Evolutionary conservation across 2,113 vertebrate species (phyloP).

Genomic region (Alexandromys fortis): DNA sequence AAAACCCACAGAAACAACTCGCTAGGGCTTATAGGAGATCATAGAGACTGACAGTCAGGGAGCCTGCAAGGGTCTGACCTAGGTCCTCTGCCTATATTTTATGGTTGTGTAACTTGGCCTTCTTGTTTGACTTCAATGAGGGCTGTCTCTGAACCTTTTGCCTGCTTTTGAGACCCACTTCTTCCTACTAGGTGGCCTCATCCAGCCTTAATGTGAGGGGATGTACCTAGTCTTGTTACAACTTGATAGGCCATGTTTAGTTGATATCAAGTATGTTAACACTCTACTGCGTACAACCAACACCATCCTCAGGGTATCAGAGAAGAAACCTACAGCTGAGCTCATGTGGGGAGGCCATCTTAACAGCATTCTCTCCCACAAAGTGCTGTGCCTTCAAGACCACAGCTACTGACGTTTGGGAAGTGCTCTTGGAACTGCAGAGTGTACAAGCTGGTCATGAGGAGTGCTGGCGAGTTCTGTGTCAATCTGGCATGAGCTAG

Average conservation of each 20-base stretch:
- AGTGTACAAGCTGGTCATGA: background rate
- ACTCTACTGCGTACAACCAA: background rate
- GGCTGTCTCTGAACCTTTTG: background rate
- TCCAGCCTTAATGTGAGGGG: background rate
- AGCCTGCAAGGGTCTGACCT: background rate
- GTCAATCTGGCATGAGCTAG: background rate
- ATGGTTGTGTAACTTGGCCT: background rate
- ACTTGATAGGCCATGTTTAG: background rate
- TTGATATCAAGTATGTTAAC: background rate
- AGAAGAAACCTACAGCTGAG: background rate
- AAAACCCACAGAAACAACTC: background rate
- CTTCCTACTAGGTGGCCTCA: background rate
- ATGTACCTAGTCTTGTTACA: background rate
- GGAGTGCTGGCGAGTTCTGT: background rate
- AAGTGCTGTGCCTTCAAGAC: background rate
- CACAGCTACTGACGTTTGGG: background rate
- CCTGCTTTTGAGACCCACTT: background rate
- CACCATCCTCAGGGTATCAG: conserved; percentile 20
- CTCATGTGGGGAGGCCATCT: background rate
- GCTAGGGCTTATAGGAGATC: background rate
- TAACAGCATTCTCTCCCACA: conserved; percentile 36
- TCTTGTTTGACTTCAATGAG: background rate
- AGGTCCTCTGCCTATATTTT: background rate
- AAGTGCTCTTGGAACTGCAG: background rate
- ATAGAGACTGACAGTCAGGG: background rate